Percentiles rank a stretch among this genome's conserved stretches.
These are phyloP conservation scores for Strongylocentrotus purpuratus DNA, from an alignment of 35 echinoderm and acorn worm genomes.

Conservation along the genomic window DNA sequence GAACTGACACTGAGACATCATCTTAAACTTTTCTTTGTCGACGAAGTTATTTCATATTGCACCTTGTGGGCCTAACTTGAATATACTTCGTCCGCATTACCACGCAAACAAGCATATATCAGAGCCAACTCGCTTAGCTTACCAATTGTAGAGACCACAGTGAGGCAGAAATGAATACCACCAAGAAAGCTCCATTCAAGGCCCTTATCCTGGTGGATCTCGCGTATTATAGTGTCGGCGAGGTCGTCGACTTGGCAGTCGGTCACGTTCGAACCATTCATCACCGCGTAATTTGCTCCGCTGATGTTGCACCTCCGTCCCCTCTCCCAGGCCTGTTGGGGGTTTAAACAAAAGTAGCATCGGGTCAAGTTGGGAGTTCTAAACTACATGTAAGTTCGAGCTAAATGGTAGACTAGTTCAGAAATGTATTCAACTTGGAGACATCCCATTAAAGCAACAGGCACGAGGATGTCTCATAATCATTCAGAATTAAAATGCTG, in stretches of 20 bases:
- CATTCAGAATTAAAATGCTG: too few species aligned
- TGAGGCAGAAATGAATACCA: slow-evolving; percentile 50
- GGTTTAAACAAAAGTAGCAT: not conserved
- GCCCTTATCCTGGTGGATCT: slow-evolving; percentile 4
- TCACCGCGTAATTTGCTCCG: not conserved
- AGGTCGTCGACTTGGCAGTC: slow-evolving; percentile 42
- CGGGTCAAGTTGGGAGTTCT: not conserved
- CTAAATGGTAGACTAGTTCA: not conserved
- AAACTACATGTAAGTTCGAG: not conserved
- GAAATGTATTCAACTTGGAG: not conserved
- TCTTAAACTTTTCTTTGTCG: too few species aligned
- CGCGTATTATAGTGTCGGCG: too few species aligned
- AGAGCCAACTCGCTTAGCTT: not conserved
- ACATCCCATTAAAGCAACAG: too few species aligned
- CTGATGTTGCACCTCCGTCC: slow-evolving; percentile 27
- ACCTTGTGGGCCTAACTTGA: too few species aligned
- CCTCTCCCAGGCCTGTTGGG: slow-evolving; percentile 30
- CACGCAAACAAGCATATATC: too few species aligned
- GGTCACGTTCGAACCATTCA: not conserved
- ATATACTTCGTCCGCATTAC: too few species aligned
- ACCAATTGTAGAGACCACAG: slow-evolving; percentile 58
- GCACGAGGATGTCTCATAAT: too few species aligned
- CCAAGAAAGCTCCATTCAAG: slow-evolving; percentile 33
- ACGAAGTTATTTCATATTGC: too few species aligned
- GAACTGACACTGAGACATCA: too few species aligned